Conservation (phyloP, 2,113 vertebrate genomes). For the Lepus europaeus region DNA sequence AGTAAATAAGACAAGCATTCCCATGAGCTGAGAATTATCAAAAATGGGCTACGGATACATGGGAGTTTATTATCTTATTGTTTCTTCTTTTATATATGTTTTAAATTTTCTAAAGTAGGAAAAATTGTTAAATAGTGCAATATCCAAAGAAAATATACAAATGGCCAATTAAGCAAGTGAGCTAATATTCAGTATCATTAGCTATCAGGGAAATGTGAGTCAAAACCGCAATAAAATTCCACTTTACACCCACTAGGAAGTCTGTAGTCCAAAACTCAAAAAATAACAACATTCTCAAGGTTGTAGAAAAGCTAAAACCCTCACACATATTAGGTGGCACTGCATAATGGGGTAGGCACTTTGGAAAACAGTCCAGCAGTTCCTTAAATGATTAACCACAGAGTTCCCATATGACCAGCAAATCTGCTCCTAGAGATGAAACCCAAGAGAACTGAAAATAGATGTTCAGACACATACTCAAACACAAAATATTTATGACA, state of each 20-base stretch:
- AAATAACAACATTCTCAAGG: neutral
- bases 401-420: neutral
- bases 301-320: neutral
- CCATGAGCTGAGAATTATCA: neutral
- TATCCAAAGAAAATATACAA: constrained; percentile 1
- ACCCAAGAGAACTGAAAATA: neutral
- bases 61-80: neutral
- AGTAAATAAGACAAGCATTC: neutral
- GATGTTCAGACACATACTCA: neutral
- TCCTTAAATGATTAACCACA: constrained; percentile 28
- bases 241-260: neutral
- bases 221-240: neutral
- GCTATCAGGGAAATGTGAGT: constrained; percentile 10
- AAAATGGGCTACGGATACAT: neutral
- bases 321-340: neutral
- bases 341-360: neutral
- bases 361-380: neutral
- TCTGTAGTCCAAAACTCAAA: neutral
- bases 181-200: neutral
- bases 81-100: neutral
- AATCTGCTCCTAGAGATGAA: neutral
- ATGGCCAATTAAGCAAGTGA: neutral
- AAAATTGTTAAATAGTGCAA: neutral
- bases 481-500: neutral
- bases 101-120: constrained; percentile 20